Evolutionary conservation across 92 coral and sea anemone genomes (phyloP).

Genomic region (Zoanthus sociatus): DNA sequence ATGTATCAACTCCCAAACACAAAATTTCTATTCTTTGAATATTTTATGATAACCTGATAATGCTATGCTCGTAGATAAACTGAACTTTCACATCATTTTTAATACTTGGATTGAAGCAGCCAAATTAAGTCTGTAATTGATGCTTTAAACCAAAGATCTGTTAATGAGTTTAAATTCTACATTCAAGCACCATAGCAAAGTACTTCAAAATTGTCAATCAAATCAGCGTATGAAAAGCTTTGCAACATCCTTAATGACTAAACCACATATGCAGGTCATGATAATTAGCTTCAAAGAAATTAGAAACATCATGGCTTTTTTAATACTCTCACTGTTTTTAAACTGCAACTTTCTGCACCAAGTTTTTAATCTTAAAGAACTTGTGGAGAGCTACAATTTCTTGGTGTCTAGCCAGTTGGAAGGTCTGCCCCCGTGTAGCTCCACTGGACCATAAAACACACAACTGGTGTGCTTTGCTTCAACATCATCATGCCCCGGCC

Average conservation of each 20-base stretch:
- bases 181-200: conserved; percentile 9
- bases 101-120: conserved; percentile 17
- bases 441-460: conserved; percentile 26
- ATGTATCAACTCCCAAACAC: conserved; percentile 30
- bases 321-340: conserved; percentile 5
- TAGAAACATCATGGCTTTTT: conserved; percentile 8
- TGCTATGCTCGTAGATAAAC: conserved; percentile 31
- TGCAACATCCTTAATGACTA: conserved; percentile 1
- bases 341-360: not conserved
- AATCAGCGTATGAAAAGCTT: conserved; percentile 15
- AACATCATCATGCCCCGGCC: conserved; percentile 19
- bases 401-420: conserved; percentile 6
- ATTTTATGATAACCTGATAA: conserved; percentile 24
- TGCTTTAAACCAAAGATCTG: conserved; percentile 3
- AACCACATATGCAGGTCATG: conserved; percentile 11
- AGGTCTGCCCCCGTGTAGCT: conserved; percentile 12
- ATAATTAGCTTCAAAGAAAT: conserved; percentile 5
- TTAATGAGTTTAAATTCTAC: conserved; percentile 19
- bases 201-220: conserved; percentile 20
- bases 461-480: conserved; percentile 23
- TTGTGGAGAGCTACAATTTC: conserved; percentile 20
- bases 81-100: conserved; percentile 24
- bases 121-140: conserved; percentile 7
- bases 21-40: conserved; percentile 13
- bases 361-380: not conserved